Base-by-base conservation (phyloP, 2,797 vertebrate genomes). In the Labeo calbasu region DNA sequence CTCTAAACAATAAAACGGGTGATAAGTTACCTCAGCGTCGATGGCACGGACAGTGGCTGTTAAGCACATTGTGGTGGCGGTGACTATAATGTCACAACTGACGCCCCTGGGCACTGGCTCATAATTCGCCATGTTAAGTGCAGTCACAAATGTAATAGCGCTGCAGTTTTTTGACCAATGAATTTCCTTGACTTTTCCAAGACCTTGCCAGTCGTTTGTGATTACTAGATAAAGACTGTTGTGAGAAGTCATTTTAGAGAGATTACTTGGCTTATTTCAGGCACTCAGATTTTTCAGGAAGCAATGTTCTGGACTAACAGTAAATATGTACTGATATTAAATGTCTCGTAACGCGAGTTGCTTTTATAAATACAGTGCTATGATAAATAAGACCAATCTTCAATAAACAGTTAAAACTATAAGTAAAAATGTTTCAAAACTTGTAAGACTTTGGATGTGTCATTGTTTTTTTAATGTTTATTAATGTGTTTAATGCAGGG, bases 1-100 rank as follows among this genome's bases (percentile, higher is more conserved):
- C 57, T 84, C 55, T 79, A 61, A 84, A 84, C 83, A 79, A 79
- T 79, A 84, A 84, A 84, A 79, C 4, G n/a, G 83, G 68, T 61
- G 76, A 78, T 78, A 72, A 78, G 55, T 72, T 79, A 61, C 76
- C 68, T 84, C 83, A 63, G 65, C 21, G 40, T 61, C 61, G 51
- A 84, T 76, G 51, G 59, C 46, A 57, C 21, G 65, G 66, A 84
- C 66, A 71, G 83, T 53, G 75, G 65, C 53, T 69, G 65, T 77
- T 70, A 84, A 84, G 65, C 25, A 84, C 75, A 78, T 71, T 69
- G 75, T 70, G 19, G 5, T 61, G n/a, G 25, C 40, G 13, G 51
- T 78, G 76, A 53, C 82, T 83, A 32, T 84, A 84, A 84, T 79
- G 76, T 72, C 76, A 71, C 75, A 72, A 72, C 66, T 50, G 68